Conservation (phyloP, 2,888 invertebrate species). For the Drosophila fungiperda region DNA sequence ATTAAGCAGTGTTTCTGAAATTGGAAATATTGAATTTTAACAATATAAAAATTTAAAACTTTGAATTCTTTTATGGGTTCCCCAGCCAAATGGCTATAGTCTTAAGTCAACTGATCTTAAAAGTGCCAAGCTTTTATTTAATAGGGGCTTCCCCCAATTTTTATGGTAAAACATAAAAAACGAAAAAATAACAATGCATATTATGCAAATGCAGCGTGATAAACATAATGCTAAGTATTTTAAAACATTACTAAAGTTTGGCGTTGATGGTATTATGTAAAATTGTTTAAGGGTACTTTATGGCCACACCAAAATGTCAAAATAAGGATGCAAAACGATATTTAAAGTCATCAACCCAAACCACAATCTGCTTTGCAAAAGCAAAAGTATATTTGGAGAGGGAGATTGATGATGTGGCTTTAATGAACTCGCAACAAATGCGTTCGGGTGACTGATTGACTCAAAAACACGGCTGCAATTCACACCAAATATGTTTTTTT, state of each 20-base stretch:
- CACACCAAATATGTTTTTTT: background rate
- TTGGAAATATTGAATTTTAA: background rate
- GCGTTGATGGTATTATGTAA: constrained; percentile 17
- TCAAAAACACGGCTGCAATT: background rate
- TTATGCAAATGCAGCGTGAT: constrained; percentile 62
- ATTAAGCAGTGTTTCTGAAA: background rate
- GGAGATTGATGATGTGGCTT: constrained; percentile 34
- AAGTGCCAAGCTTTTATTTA: constrained; percentile 1
- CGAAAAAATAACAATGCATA: constrained; percentile 52
- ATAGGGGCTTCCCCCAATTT: constrained; percentile 4
- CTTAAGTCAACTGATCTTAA: constrained; percentile 23
- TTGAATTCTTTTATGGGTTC: background rate
- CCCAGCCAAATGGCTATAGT: background rate
- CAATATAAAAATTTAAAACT: background rate
- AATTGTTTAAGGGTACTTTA: constrained; percentile 19
- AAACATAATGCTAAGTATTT: constrained; percentile 37
- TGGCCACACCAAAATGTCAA: constrained; percentile 6
- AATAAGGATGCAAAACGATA: constrained; percentile 5
- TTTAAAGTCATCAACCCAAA: constrained; percentile 28
- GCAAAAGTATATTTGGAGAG: constrained; percentile 16
- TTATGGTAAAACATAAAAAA: constrained; percentile 34
- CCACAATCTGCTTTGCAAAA: constrained; percentile 16
- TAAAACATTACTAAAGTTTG: constrained; percentile 17
- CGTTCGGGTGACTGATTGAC: background rate
- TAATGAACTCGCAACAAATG: constrained; percentile 12